These are phyloP conservation scores for Tetranychus urticae DNA, from an alignment of 1,140 invertebrate species.

Conservation along the genomic window DNA sequence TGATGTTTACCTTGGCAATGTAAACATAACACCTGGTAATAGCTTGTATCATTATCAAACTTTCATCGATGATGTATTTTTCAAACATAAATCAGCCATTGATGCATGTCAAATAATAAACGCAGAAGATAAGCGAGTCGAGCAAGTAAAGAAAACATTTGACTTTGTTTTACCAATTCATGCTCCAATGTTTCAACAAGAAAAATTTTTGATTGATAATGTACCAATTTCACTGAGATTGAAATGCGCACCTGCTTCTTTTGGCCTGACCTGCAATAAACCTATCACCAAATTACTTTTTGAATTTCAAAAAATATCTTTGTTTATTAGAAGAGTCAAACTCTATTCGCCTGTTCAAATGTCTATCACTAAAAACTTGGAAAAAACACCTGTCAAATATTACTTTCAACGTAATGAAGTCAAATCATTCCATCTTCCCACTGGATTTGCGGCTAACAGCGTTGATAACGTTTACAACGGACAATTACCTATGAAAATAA, in stretches of 20 bases:
- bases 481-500: too few relatives aligned
- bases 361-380: background rate
- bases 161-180: too few relatives aligned
- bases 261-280: background rate
- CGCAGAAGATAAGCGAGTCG: too few relatives aligned
- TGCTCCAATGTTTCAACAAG: too few relatives aligned
- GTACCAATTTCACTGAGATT: background rate
- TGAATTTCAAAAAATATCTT: background rate
- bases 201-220: too few relatives aligned
- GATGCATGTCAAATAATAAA: too few relatives aligned
- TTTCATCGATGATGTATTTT: too few relatives aligned
- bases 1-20: too few relatives aligned
- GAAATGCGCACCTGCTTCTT: background rate
- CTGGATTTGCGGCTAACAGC: background rate
- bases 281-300: background rate
- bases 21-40: too few relatives aligned
- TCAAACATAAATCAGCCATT: too few relatives aligned
- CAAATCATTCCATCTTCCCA: background rate
- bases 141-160: too few relatives aligned
- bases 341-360: background rate
- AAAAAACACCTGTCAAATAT: background rate
- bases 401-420: background rate
- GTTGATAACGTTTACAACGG: background rate
- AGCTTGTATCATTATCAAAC: too few relatives aligned
- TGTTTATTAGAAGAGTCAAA: background rate